Conservation (phyloP, 1,140 invertebrate species). For the Drosophila kurseongensis region DNA sequence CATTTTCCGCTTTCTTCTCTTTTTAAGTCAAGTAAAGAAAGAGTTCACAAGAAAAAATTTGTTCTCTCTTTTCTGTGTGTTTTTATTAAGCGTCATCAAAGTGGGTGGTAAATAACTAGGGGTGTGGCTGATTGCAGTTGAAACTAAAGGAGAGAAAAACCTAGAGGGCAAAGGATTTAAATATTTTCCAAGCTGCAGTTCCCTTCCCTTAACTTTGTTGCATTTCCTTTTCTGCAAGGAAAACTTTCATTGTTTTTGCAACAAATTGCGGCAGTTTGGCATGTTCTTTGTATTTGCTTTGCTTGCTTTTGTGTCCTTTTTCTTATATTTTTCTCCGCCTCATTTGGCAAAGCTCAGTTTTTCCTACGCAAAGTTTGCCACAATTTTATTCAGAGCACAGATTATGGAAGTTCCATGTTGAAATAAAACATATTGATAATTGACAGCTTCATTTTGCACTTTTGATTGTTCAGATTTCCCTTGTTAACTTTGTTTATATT, state of each 20-base stretch:
- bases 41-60: conserved; percentile 20
- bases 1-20: background rate
- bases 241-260: conserved; percentile 65
- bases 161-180: conserved; percentile 35
- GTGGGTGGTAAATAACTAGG: conserved; percentile 1
- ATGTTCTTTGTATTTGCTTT: conserved; percentile 45
- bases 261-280: conserved; percentile 58
- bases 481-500: conserved; percentile 27
- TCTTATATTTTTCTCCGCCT: conserved; percentile 10
- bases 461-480: conserved; percentile 18
- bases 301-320: conserved; percentile 6
- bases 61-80: conserved; percentile 3
- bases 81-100: conserved; percentile 31
- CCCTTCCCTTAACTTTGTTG: conserved; percentile 38
- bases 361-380: conserved; percentile 21
- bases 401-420: background rate
- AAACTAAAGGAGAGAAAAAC: background rate
- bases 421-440: conserved; percentile 10
- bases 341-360: conserved; percentile 37
- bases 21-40: conserved; percentile 1
- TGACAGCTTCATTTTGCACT: conserved; percentile 21
- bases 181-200: conserved; percentile 33
- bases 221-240: conserved; percentile 37
- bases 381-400: background rate
- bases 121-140: conserved; percentile 49